Conservation (phyloP, 2,797 vertebrate genomes). For the Tapirus indicus region DNA sequence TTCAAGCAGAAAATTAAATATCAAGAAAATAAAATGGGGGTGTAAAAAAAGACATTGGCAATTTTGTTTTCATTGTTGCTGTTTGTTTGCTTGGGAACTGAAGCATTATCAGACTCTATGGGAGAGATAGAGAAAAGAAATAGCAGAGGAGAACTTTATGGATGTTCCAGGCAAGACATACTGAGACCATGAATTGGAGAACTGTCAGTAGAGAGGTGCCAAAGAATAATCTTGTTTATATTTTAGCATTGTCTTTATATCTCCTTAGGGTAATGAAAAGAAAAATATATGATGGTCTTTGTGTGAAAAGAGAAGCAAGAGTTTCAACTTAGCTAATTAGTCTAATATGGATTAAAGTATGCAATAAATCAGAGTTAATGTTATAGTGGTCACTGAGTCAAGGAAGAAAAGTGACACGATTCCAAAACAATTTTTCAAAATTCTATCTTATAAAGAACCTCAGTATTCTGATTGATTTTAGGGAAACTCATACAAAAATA, state of each 20-base stretch:
- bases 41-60: background rate
- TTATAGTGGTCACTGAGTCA: background rate
- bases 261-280: background rate
- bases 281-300: background rate
- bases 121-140: background rate
- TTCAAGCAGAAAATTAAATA: constrained; percentile 54
- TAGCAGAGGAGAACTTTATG: background rate
- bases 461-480: background rate
- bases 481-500: background rate
- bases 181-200: background rate
- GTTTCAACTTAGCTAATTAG: background rate
- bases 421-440: background rate
- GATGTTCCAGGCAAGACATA: background rate
- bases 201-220: background rate
- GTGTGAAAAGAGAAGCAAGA: background rate
- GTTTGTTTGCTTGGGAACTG: background rate
- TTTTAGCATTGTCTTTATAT: background rate
- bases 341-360: background rate
- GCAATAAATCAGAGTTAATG: background rate
- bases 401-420: background rate
- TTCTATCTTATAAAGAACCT: background rate
- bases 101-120: background rate
- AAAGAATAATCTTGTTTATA: background rate
- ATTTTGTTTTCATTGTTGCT: constrained; percentile 16
- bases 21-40: background rate